Evolutionary conservation across 2,888 invertebrate species (phyloP).

Genomic region (Baronia brevicornis): DNA sequence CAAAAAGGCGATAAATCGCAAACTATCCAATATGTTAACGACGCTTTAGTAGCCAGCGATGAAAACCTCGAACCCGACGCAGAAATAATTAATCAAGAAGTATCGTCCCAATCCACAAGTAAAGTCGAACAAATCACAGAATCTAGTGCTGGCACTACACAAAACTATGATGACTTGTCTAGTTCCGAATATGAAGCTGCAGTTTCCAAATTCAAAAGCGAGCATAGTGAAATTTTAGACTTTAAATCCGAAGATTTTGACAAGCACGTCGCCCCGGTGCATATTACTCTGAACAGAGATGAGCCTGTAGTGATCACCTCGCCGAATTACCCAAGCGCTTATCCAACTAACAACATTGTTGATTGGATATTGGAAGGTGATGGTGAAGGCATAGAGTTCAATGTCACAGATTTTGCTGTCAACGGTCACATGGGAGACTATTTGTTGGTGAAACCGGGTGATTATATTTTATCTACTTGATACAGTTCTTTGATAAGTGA

Average conservation of each 20-base stretch:
- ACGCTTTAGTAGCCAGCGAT: slow-evolving; percentile 30
- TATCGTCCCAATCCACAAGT: slow-evolving; percentile 11
- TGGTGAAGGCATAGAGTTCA: slow-evolving; percentile 59
- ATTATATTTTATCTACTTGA: too few relatives aligned
- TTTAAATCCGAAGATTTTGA: slow-evolving; percentile 26
- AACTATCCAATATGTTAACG: slow-evolving; percentile 30
- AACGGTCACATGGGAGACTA: slow-evolving; percentile 53
- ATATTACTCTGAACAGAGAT: slow-evolving; percentile 34
- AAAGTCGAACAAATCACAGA: slow-evolving; percentile 6
- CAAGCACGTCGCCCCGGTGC: slow-evolving; percentile 27
- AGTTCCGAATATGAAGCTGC: slow-evolving; percentile 32
- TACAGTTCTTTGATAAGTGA: too few relatives aligned
- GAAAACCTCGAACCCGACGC: slow-evolving; percentile 10
- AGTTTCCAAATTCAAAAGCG: slow-evolving; percentile 32
- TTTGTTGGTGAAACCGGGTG: slow-evolving; percentile 62
- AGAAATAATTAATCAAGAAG: slow-evolving; percentile 17
- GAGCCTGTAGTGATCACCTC: slow-evolving; percentile 40
- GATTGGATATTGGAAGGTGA: slow-evolving; percentile 58
- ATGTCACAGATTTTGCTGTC: slow-evolving; percentile 49
- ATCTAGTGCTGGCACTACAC: slow-evolving; percentile 8
- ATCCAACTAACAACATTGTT: slow-evolving; percentile 40
- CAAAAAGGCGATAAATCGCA: slow-evolving; percentile 10
- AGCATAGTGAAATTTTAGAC: slow-evolving; percentile 21
- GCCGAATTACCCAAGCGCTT: slow-evolving; percentile 42
- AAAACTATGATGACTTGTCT: slow-evolving; percentile 28